Evolutionary conservation across 2,888 invertebrate genomes (phyloP).

Genomic region (Exephanes ischioxanthus): DNA sequence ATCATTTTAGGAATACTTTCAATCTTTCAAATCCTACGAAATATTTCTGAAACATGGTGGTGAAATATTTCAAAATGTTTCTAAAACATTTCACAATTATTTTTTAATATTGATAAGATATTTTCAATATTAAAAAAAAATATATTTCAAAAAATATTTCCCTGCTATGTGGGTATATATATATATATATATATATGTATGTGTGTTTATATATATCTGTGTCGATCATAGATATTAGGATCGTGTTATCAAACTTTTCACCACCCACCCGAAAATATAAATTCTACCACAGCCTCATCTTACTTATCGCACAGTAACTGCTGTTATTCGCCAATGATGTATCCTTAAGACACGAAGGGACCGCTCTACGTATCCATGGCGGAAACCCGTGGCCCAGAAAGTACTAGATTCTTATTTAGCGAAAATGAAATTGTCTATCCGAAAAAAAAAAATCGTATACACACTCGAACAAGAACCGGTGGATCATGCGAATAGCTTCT

Average conservation of each 20-base stretch:
- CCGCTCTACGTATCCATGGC: conserved; percentile 38
- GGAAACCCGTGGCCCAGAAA: conserved; percentile 39
- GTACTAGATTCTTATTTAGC: conserved; percentile 47
- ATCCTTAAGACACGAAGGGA: conserved; percentile 39
- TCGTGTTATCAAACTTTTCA: background rate
- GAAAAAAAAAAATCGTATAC: conserved; percentile 16
- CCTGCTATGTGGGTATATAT: too few relatives aligned
- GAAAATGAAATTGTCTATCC: conserved; percentile 10
- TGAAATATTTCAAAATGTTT: too few relatives aligned
- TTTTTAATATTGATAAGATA: too few relatives aligned
- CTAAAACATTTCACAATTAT: too few relatives aligned
- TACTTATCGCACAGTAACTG: conserved; percentile 1
- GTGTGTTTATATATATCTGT: too few relatives aligned
- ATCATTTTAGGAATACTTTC: too few relatives aligned
- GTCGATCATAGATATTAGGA: conserved; percentile 9
- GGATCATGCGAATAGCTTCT: conserved; percentile 27
- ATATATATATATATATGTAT: too few relatives aligned
- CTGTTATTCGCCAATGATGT: conserved; percentile 19
- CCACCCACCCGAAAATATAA: background rate
- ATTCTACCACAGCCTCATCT: background rate
- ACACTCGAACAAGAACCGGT: conserved; percentile 19
- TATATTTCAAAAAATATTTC: too few relatives aligned
- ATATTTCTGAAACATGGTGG: too few relatives aligned
- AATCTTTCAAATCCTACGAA: too few relatives aligned
- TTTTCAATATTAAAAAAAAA: too few relatives aligned